A percentile compares a stretch with the other conserved stretches of the same genome.
These are phyloP conservation scores for Latrodectus hesperus DNA, from an alignment of 2,888 invertebrate genomes.

Conservation along the genomic window DNA sequence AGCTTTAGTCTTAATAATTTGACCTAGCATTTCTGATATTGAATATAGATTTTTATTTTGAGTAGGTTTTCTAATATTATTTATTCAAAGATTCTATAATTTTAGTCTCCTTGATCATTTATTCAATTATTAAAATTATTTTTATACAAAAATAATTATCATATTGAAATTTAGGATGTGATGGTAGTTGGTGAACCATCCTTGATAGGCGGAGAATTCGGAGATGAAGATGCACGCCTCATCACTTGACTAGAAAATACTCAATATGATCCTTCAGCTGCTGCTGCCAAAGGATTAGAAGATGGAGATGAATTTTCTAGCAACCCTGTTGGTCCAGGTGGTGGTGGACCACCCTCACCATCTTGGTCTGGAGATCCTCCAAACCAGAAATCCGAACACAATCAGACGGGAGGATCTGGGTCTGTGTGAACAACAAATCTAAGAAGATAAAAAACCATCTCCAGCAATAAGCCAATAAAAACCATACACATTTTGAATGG, in stretches of 20 bases:
- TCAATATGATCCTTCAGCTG: constrained; percentile 89
- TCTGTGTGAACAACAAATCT: constrained; percentile 64
- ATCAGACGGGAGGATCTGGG: constrained; percentile 64
- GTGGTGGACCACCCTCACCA: constrained; percentile 44
- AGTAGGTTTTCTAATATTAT: too few species aligned
- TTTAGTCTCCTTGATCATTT: too few species aligned
- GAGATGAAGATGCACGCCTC: constrained; percentile 98
- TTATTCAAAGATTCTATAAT: too few species aligned
- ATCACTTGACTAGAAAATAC: constrained; percentile 99
- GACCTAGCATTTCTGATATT: too few species aligned
- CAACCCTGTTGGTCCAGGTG: constrained; percentile 44
- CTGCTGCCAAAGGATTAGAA: constrained; percentile 71
- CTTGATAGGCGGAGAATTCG: constrained; percentile 99
- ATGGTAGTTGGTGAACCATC: constrained; percentile 99
- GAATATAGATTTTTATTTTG: too few species aligned
- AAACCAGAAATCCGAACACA: constrained; percentile 39
- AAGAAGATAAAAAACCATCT: constrained; percentile 70
- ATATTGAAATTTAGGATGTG: constrained; percentile 84
- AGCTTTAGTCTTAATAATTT: too few species aligned
- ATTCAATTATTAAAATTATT: too few species aligned
- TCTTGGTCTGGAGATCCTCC: constrained; percentile 44
- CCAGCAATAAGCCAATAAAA: constrained; percentile 68
- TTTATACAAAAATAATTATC: too few species aligned
- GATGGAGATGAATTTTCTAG: constrained; percentile 70
- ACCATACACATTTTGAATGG: neutral